These are phyloP conservation scores for Orchesellides sinensis DNA, from an alignment of 2,888 invertebrate genomes.

Conservation along the genomic window DNA sequence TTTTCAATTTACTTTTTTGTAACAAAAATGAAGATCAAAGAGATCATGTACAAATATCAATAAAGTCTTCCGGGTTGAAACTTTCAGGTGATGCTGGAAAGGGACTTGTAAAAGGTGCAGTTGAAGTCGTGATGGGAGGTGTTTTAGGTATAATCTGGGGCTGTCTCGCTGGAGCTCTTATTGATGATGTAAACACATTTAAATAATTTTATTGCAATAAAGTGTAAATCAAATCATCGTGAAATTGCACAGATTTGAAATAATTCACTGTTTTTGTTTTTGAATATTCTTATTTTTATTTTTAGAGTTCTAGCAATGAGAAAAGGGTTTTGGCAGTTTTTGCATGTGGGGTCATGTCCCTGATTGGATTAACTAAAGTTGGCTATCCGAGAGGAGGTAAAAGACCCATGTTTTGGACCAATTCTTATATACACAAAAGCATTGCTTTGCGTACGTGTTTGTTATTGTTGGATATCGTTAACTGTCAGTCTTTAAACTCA, in stretches of 20 bases:
- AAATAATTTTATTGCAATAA: not conserved
- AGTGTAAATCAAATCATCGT: no score
- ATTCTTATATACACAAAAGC: not conserved
- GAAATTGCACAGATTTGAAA: not conserved
- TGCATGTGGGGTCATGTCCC: slow-evolving; percentile 64
- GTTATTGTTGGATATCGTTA: no score
- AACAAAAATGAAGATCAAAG: not conserved
- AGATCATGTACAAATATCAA: no score
- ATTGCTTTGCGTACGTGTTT: no score
- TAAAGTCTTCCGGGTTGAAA: no score
- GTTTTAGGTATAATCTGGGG: slow-evolving; percentile 71
- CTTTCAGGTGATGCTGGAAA: slow-evolving; percentile 55
- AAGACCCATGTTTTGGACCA: not conserved
- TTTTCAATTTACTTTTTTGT: no score
- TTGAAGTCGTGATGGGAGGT: slow-evolving; percentile 68
- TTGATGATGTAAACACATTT: slow-evolving; percentile 53
- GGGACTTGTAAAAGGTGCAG: slow-evolving; percentile 64
- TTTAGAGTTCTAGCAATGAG: slow-evolving; percentile 38
- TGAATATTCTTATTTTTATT: not conserved
- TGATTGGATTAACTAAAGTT: slow-evolving; percentile 70
- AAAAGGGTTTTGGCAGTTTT: slow-evolving; percentile 53
- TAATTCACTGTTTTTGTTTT: not conserved
- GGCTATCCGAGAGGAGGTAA: slow-evolving; percentile 68
- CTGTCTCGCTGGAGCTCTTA: slow-evolving; percentile 47
- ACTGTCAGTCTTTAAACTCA: no score